These are phyloP conservation scores for Tinamus guttatus DNA, from an alignment of 2,113 vertebrate genomes.

Conservation along the genomic window DNA sequence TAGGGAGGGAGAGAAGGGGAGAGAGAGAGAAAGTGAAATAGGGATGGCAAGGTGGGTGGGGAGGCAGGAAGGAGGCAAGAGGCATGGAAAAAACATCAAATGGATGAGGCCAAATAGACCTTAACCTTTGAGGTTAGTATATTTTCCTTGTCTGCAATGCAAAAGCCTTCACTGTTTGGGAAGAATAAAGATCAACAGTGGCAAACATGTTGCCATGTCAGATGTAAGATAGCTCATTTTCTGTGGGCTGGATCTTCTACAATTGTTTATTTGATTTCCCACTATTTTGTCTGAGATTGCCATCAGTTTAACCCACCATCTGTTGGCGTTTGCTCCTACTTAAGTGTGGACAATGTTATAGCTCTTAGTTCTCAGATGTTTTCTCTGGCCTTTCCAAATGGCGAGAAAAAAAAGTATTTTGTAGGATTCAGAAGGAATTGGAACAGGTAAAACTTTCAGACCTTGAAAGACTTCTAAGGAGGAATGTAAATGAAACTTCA, in stretches of 20 bases:
- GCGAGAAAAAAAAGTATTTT: background rate
- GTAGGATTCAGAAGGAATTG: background rate
- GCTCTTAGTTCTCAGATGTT: background rate
- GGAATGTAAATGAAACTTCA: background rate
- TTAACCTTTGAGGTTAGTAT: background rate
- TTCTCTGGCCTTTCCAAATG: background rate
- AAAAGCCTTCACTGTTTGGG: background rate
- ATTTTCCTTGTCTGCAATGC: background rate
- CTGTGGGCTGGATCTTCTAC: conserved; percentile 10
- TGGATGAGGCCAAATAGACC: background rate
- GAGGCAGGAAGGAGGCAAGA: background rate
- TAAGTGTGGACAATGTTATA: background rate
- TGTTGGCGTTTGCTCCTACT: background rate
- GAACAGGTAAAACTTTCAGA: background rate
- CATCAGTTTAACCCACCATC: conserved; percentile 37
- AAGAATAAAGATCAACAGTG: conserved; percentile 13
- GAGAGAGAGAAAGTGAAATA: no score
- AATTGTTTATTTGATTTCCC: conserved; percentile 52
- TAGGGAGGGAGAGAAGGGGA: no score
- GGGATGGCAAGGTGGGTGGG: background rate
- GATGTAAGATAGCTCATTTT: conserved; percentile 26
- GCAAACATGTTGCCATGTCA: conserved; percentile 19
- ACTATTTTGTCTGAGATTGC: conserved; percentile 42
- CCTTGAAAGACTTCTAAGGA: background rate
- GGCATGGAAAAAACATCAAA: background rate